These are phyloP conservation scores for Euthynnus affinis DNA, from an alignment of 2,797 vertebrate genomes.

Conservation along the genomic window DNA sequence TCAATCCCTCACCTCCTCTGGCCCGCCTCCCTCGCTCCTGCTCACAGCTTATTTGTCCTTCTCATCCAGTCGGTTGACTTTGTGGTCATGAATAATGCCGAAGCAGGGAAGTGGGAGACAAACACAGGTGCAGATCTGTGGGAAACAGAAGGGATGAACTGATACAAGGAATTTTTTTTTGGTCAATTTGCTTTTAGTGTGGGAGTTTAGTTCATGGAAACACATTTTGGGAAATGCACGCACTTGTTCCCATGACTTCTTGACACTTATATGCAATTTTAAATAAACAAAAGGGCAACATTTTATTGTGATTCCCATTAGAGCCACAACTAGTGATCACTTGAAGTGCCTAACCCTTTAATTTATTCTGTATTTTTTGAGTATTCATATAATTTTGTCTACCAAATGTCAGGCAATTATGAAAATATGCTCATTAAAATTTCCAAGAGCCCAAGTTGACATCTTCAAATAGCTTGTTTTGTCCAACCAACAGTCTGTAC, in stretches of 20 bases:
- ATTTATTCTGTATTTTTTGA: no score
- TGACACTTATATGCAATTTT: background rate
- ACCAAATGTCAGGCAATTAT: background rate
- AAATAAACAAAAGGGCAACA: background rate
- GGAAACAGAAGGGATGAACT: background rate
- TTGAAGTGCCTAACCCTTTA: no score
- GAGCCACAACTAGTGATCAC: no score
- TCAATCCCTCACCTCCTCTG: slow-evolving; percentile 63
- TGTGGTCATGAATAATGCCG: slow-evolving; percentile 4
- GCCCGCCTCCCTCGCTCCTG: slow-evolving; percentile 18
- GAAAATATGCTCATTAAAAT: no score
- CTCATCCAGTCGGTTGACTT: slow-evolving; percentile 3
- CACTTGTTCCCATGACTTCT: background rate
- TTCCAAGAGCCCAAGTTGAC: no score
- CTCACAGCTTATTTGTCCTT: slow-evolving; percentile 7
- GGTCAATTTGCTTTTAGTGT: background rate
- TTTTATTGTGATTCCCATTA: background rate
- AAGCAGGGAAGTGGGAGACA: background rate
- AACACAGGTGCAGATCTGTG: slow-evolving; percentile 19
- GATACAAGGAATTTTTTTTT: background rate
- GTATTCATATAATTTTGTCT: background rate
- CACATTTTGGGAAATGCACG: background rate
- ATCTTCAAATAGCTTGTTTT: background rate
- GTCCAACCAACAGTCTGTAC: background rate
- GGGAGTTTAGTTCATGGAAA: background rate